Percentiles rank a stretch among this genome's conserved stretches.
Evolutionary conservation across 2,888 invertebrate species (phyloP).

Genomic region (Loripinus fragilis): DNA sequence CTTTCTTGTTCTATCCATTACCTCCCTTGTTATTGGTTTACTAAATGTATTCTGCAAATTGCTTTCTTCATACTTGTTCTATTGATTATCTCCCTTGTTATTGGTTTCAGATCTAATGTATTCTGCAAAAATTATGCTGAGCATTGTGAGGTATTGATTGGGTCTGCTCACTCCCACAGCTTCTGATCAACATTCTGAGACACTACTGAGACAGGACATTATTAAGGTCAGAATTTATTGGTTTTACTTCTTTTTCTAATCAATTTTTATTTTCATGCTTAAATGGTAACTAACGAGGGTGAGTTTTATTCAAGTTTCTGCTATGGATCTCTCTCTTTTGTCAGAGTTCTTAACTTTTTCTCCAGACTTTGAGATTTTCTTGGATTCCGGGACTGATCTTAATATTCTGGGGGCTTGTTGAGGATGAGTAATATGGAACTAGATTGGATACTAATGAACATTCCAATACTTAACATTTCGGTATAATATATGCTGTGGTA

Average conservation of each 20-base stretch:
- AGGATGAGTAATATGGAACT: too few species aligned
- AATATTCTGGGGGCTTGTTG: too few species aligned
- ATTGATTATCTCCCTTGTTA: constrained; percentile 5
- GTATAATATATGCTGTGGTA: too few species aligned
- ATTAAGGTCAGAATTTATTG: not conserved
- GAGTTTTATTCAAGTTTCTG: not conserved
- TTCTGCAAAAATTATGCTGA: constrained; percentile 61
- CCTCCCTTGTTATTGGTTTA: too few species aligned
- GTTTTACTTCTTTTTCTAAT: not conserved
- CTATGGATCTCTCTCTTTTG: not conserved
- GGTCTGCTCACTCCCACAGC: constrained; percentile 8
- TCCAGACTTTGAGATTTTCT: not conserved
- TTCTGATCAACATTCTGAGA: not conserved
- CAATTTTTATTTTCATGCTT: not conserved
- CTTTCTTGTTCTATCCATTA: too few species aligned
- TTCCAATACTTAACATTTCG: too few species aligned
- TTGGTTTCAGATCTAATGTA: constrained; percentile 17
- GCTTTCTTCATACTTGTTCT: too few species aligned
- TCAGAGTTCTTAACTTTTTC: not conserved
- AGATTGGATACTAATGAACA: too few species aligned
- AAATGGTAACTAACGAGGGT: too few species aligned
- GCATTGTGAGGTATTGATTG: constrained; percentile 44
- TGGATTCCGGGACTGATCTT: not conserved
- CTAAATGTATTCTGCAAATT: too few species aligned
- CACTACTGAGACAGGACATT: not conserved